A percentile compares a stretch with the other conserved stretches of the same genome.
phyloP scores from a whole-genome alignment of 1,140 invertebrate genomes.

The Hylaeus anthracinus region DNA sequence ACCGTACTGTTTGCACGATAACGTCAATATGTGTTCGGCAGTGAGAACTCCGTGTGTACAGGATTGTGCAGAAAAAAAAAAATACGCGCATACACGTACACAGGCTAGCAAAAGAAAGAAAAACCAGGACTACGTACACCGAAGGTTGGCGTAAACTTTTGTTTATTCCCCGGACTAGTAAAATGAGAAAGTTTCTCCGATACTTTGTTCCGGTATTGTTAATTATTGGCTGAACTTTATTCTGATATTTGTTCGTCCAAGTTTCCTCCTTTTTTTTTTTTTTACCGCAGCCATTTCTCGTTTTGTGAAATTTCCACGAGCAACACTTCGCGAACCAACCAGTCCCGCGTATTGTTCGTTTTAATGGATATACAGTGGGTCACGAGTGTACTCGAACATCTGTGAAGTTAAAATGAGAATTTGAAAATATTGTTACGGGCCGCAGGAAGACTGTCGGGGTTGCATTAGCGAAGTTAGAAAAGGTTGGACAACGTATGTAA shows the following conservation, averaged over 20 bases:
- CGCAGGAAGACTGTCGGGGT: too few relatives aligned
- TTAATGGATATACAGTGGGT: too few relatives aligned
- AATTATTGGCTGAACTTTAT: neutral
- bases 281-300: neutral
- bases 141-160: slow-evolving; percentile 10
- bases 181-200: neutral
- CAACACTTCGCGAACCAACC: neutral
- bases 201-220: neutral
- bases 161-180: neutral
- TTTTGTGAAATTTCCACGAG: neutral
- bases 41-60: slow-evolving; percentile 48
- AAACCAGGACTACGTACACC: neutral
- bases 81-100: neutral
- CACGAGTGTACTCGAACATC: too few relatives aligned
- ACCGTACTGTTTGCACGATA: slow-evolving; percentile 61
- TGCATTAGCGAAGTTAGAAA: too few relatives aligned
- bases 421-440: too few relatives aligned
- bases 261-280: neutral
- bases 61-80: slow-evolving; percentile 17
- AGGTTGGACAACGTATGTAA: too few relatives aligned
- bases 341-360: too few relatives aligned
- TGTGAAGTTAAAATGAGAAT: too few relatives aligned
- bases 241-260: neutral
- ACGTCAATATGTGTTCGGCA: slow-evolving; percentile 61
- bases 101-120: neutral